A percentile compares a stretch with the other conserved stretches of the same genome.
Conservation (phyloP, 1,140 invertebrate genomes). For the Bombyx mori region DNA sequence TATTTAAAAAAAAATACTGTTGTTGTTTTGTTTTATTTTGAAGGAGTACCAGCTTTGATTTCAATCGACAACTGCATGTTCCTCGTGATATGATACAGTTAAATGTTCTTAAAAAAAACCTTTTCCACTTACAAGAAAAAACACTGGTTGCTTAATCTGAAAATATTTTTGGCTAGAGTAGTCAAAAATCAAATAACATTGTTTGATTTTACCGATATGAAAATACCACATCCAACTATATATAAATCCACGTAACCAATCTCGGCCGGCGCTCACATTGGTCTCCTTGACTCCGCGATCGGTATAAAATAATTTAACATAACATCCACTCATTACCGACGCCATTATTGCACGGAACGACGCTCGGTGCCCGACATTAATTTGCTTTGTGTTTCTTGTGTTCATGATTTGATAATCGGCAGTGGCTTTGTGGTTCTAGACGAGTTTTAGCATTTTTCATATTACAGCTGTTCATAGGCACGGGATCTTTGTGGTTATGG, state of each 20-base stretch:
- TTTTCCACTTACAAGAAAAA: too few species aligned
- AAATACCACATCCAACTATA: conserved; percentile 6
- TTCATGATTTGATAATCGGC: neutral
- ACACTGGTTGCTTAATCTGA: too few species aligned
- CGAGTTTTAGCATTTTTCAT: too few species aligned
- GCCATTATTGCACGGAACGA: conserved; percentile 33
- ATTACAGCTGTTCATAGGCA: too few species aligned
- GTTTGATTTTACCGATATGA: neutral
- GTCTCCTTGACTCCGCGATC: conserved; percentile 65
- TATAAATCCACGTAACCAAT: conserved; percentile 14
- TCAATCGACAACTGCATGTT: too few species aligned
- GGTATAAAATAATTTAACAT: conserved; percentile 65
- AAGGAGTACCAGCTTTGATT: too few species aligned
- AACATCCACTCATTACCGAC: conserved; percentile 51
- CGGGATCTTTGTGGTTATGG: too few species aligned
- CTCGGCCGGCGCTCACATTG: conserved; percentile 42
- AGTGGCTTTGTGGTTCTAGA: too few species aligned
- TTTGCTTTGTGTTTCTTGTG: conserved; percentile 25
- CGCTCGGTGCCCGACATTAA: conserved; percentile 21
- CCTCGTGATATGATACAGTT: too few species aligned
- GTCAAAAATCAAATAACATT: too few species aligned
- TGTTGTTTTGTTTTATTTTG: neutral
- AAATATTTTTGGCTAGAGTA: too few species aligned
- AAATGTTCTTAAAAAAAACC: too few species aligned
- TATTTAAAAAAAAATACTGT: neutral